Evolutionary conservation across 2,888 invertebrate species (phyloP).

Genomic region (Archips crataeganus): DNA sequence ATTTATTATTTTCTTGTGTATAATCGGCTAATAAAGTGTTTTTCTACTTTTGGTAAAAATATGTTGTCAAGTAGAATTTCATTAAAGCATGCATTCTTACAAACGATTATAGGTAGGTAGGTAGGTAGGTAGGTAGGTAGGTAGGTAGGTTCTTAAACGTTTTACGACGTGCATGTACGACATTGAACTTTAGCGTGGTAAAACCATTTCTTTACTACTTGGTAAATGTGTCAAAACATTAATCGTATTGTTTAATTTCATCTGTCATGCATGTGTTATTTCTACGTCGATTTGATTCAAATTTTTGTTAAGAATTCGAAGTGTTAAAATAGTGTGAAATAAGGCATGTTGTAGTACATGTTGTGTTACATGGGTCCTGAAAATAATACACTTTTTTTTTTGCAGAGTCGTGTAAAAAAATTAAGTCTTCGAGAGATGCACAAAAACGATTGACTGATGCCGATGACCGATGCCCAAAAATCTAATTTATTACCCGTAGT

Average conservation of each 20-base stretch:
- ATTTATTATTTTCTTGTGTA: not conserved
- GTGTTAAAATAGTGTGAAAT: too few relatives aligned
- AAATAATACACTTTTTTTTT: too few relatives aligned
- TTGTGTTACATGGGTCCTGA: too few relatives aligned
- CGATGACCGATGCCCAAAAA: not conserved
- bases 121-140: not conserved
- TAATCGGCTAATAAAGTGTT: not conserved
- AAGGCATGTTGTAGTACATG: too few relatives aligned
- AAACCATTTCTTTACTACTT: not conserved
- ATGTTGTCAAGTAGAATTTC: not conserved
- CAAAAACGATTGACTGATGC: not conserved
- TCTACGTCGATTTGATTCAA: too few relatives aligned
- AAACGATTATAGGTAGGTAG: not conserved
- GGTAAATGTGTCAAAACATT: not conserved
- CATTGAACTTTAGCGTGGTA: not conserved
- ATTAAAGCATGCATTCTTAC: not conserved
- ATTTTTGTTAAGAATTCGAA: too few relatives aligned
- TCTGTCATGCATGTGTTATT: too few relatives aligned
- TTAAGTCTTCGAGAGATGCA: not conserved
- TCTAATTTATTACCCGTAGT: not conserved
- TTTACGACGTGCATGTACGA: conserved; percentile 4
- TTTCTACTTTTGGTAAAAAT: not conserved
- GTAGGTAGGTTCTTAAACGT: not conserved
- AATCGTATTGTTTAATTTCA: too few relatives aligned
- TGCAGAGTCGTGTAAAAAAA: not conserved